Evolutionary conservation across 2,797 vertebrate species (phyloP), one percentile per base, ranked within the genome.

Genomic region (Morelia viridis): DNA sequence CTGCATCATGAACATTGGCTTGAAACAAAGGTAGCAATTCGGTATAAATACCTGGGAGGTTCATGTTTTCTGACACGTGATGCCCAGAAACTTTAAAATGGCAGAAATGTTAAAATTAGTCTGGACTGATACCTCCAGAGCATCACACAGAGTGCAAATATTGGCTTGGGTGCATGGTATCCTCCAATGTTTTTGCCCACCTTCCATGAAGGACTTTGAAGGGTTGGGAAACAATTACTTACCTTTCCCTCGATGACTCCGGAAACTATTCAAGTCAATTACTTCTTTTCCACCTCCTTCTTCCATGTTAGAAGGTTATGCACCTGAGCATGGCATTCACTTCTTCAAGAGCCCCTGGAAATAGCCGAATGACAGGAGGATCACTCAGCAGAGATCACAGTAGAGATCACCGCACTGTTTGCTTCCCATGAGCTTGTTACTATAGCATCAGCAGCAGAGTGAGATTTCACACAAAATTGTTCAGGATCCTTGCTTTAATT

Each of bases 221-320:
- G 65, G 22, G 28, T 1, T 11, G 26, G 61, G 26, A 83, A 31
- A 1, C 4, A 31, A 0, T 12, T 0, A 91, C 94, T 94, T 95
- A 99, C 99, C 98, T 98, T 98, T 98, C 90, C 98, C 98, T 87
- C 98, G 97, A 96, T 98, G 98, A 94, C 97, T 96, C 88, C 97
- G 98, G 97, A 99, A 99, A 96, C 97, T 98, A 94, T 97, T 98
- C 96, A 98, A 96, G 95, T 98, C 98, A 96, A 98, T 98, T 12
- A 98, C 98, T 95, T 99, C 98, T 87, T 98, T 98, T 89, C 97
- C 98, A 93, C 96, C 97, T 96, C 98, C 97, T 94, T 99, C 98
- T 96, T 98, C 98, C 99, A 99, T 99, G 94, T 97, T 98, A 92
- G 96, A 94, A 87, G 92, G 93, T 96, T 95, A 93, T 87, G 94